Base-by-base conservation (phyloP, 1,140 invertebrate genomes). In the Antheraea mylitta region DNA sequence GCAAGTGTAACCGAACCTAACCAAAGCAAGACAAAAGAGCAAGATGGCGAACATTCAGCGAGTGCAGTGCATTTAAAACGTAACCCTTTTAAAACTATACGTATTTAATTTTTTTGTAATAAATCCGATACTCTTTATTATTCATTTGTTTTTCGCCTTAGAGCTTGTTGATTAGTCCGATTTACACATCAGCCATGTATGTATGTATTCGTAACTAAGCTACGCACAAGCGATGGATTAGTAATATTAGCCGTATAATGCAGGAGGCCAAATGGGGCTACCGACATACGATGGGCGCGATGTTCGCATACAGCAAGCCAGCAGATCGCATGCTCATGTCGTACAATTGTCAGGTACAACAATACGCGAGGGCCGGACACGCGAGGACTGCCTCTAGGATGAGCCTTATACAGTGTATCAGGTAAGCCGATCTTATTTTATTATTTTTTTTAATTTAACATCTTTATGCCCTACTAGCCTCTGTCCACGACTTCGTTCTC, bases 241-340 rank as follows among this genome's bases (percentile, higher is more conserved):
- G 58, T 80, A 78, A 82, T 66, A 66, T 78, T 81, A 81, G 85
- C 72, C 77, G 65, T 87, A 67, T 83, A 85, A 86, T 80, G 72
- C 87, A 92, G 90, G 90, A 92, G 83, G 90, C 84, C 79, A 90
- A 90, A 88, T 90, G 88, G 88, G 90, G 90, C 86, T 92, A 90
- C 87, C 83, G 88, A 76, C 87, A 88, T 69, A 92, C 90, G 77
- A 92, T 92, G 90, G 90, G 90, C 78, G 90, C 88, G 74, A 89
- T 92, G 90, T 90, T 92, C 84, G 90, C 89, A 77, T 89, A 90
- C 87, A 89, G 81, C 88, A 87, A 86, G 83, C 88, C 89, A 74
- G 86, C 86, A 69, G 88, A 90, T 82, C 87, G 88, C 68, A 90
- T 92, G 90, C 90, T 92, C 86, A 90, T 90, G 85, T 90, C 90